Percentiles rank a stretch among this genome's conserved stretches.
Evolutionary conservation across 1,140 invertebrate species (phyloP).

Genomic region (Alviniconcha marisindica): DNA sequence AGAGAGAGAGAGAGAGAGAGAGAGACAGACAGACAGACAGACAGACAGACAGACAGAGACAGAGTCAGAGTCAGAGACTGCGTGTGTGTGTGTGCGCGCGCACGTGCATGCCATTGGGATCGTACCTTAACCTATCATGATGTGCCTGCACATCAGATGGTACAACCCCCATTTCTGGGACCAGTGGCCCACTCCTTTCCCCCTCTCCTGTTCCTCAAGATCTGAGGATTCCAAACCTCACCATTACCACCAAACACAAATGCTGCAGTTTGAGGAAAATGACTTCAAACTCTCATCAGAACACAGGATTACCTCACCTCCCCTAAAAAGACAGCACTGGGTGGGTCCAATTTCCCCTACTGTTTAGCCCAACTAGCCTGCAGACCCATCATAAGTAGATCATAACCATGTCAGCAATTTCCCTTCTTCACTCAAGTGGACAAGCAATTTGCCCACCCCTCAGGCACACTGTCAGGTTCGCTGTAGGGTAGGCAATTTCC

Average conservation of each 20-base stretch:
- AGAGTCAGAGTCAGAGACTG: neutral
- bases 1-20: slow-evolving; percentile 42
- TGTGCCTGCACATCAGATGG: no score
- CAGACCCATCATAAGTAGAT: neutral
- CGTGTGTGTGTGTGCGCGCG: no score
- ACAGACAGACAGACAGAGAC: slow-evolving; percentile 31
- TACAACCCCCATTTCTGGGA: neutral
- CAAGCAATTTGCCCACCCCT: neutral
- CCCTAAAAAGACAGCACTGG: neutral
- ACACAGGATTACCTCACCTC: no score
- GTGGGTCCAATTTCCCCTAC: neutral
- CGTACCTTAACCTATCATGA: no score
- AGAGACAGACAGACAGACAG: slow-evolving; percentile 37
- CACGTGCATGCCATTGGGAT: no score
- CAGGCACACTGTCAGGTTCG: neutral
- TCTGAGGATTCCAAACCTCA: no score
- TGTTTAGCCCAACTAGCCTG: neutral
- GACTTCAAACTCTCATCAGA: no score
- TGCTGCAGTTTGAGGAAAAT: no score
- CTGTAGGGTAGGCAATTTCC: no score
- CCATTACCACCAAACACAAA: no score
- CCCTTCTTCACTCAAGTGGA: neutral
- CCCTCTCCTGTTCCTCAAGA: no score
- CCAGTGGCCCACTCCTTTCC: neutral
- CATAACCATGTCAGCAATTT: neutral